Base-by-base conservation (phyloP, 2,797 vertebrate genomes). In the Pipistrellus pipistrellus region DNA sequence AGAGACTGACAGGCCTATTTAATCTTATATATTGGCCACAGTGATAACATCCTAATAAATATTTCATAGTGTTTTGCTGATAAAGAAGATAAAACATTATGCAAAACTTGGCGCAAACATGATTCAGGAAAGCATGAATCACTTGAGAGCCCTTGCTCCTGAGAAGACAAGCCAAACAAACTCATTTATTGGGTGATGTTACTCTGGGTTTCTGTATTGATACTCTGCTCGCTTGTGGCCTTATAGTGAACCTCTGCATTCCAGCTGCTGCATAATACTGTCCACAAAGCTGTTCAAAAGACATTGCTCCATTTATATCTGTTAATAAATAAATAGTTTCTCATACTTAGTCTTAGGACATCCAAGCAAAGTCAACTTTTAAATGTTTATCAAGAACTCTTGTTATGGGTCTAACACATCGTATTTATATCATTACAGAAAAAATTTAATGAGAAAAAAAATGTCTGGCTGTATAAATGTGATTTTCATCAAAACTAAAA, bases 31-130 rank as follows among this genome's bases (percentile, higher is more conserved):
- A 98, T 94, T 97, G 93, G 94, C 97, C 96, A 98, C 95, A 96
- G 93, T 88, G 95, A 97, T 98, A 98, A 98, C 94, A 96, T 98
- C 93, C 96, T 97, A 95, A 93, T 98, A 97, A 98, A 98, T 98
- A 98, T 98, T 98, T 98, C 88, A 98, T 98, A 96, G 75, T 98
- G 97, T 98, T 98, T 96, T 97, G 96, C 92, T 96, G 96, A 98
- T 97, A 98, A 97, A 96, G 88, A 97, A 96, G 92, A 97, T 68
- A 95, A 97, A 95, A 97, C 95, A 96, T 96, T 96, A 97, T 94
- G 90, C 91, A 97, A 97, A 98, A 97, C 88, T 97, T 97, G 97
- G 96, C 97, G 97, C 73, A 88, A 95, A 85, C 0, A 0, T 9
- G 3, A 55, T 95, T 94, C 90, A 81, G 82, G 94, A 97, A 69